A percentile compares a stretch with the other conserved stretches of the same genome.
phyloP scores from a whole-genome alignment of 2,888 invertebrate species.

The Eudemis profundana region DNA sequence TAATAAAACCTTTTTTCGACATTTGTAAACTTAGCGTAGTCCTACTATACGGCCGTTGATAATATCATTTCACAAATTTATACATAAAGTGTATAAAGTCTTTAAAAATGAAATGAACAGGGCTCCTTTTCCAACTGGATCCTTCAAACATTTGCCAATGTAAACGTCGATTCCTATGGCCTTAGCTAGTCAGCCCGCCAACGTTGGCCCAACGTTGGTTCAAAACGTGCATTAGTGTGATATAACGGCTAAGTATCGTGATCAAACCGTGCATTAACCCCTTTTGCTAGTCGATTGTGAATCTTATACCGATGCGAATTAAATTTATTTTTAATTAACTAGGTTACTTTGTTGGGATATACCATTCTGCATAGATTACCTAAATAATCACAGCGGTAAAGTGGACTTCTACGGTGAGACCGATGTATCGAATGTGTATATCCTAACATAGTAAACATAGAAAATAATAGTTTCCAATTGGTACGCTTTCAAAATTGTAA shows the following conservation, averaged over 20 bases:
- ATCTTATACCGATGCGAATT: conserved; percentile 63
- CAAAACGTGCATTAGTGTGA: conserved; percentile 41
- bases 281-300: conserved; percentile 78
- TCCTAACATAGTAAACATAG: conserved; percentile 16
- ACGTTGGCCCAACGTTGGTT: conserved; percentile 38
- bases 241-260: conserved; percentile 44
- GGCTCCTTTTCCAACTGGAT: background rate
- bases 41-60: conserved; percentile 2
- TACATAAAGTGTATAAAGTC: background rate
- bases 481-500: conserved; percentile 61
- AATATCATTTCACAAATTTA: background rate
- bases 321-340: conserved; percentile 26
- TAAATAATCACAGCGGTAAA: too few relatives aligned
- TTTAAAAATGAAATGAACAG: background rate
- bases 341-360: conserved; percentile 7
- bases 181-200: conserved; percentile 43
- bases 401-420: too few relatives aligned
- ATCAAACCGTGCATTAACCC: conserved; percentile 57
- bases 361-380: background rate
- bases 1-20: too few relatives aligned
- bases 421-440: conserved; percentile 43
- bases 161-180: conserved; percentile 24
- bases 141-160: background rate
- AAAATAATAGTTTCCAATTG: conserved; percentile 48
- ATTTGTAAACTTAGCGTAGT: too few relatives aligned